These are phyloP conservation scores for Eristalis intricaria DNA, from an alignment of 2,888 invertebrate genomes.

Conservation along the genomic window DNA sequence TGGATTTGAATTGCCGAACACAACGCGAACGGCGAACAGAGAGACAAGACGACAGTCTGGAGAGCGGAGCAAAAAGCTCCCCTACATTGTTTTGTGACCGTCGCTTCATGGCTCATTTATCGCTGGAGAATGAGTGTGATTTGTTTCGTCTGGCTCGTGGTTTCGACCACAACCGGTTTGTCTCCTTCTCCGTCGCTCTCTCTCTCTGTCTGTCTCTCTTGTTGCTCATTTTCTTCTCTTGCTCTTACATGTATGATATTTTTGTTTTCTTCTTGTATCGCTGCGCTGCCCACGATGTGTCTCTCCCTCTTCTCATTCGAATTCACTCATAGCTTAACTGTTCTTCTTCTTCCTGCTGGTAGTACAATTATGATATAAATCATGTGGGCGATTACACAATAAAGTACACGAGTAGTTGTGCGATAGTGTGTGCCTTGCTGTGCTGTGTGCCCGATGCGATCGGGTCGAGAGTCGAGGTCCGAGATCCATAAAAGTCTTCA, in stretches of 20 bases:
- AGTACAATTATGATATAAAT: constrained; percentile 63
- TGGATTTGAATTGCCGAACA: background rate
- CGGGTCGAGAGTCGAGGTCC: constrained; percentile 10
- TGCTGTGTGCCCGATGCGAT: constrained; percentile 13
- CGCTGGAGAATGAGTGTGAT: constrained; percentile 47
- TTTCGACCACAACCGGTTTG: constrained; percentile 45
- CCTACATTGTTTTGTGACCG: constrained; percentile 3
- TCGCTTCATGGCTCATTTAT: constrained; percentile 36
- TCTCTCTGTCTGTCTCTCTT: background rate
- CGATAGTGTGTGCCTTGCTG: constrained; percentile 27
- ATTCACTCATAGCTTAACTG: constrained; percentile 25
- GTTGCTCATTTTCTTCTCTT: background rate
- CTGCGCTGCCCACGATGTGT: constrained; percentile 22
- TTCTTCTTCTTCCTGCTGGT: constrained; percentile 44
- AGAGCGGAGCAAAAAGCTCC: background rate
- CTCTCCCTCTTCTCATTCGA: constrained; percentile 17
- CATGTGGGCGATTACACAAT: constrained; percentile 70
- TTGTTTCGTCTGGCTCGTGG: constrained; percentile 55
- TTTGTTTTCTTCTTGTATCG: background rate
- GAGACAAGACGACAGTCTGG: background rate
- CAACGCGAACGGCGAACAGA: background rate
- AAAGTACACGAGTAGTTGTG: constrained; percentile 51
- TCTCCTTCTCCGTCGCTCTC: background rate
- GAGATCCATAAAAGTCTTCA: constrained; percentile 9
- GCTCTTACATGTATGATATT: background rate